These are phyloP conservation scores for Nemapogon koenigi DNA, from an alignment of 2,888 invertebrate species.

Conservation along the genomic window DNA sequence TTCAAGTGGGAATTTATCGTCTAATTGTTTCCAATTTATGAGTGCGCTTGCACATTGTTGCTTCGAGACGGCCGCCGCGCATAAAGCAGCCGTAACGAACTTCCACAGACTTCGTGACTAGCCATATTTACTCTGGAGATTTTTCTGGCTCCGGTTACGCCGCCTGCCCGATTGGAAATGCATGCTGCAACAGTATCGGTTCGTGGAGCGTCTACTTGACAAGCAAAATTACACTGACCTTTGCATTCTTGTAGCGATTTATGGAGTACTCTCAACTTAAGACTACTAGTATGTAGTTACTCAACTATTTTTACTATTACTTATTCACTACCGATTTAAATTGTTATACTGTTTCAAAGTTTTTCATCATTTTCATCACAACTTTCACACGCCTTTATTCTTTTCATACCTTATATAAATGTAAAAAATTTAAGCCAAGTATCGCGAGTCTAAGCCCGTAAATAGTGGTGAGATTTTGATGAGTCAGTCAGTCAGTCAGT, in stretches of 20 bases:
- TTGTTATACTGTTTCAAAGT: too few relatives aligned
- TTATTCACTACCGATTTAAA: too few relatives aligned
- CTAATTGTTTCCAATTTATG: slow-evolving; percentile 54
- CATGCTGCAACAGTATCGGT: slow-evolving; percentile 1
- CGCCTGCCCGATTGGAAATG: slow-evolving; percentile 10
- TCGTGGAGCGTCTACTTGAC: too few relatives aligned
- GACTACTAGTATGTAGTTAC: too few relatives aligned
- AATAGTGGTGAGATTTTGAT: too few relatives aligned
- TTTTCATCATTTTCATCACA: too few relatives aligned
- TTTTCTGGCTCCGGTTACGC: slow-evolving; percentile 26
- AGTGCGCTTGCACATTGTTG: slow-evolving; percentile 40
- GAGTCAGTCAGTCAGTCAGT: too few relatives aligned
- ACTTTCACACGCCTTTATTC: too few relatives aligned
- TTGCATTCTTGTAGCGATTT: slow-evolving; percentile 3
- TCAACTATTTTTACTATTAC: too few relatives aligned
- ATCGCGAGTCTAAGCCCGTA: too few relatives aligned
- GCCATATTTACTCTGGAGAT: slow-evolving; percentile 28
- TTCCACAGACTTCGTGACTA: slow-evolving; percentile 34
- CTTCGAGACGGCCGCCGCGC: slow-evolving; percentile 25
- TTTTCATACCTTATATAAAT: too few relatives aligned
- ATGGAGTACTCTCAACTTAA: slow-evolving; percentile 4
- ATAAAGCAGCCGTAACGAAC: slow-evolving; percentile 41
- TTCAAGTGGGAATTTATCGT: slow-evolving; percentile 48
- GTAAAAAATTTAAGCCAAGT: too few relatives aligned
- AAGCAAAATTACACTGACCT: slow-evolving; percentile 9